phyloP scores from a whole-genome alignment of 2,113 vertebrate species.

The Cynoglossus semilaevis region DNA sequence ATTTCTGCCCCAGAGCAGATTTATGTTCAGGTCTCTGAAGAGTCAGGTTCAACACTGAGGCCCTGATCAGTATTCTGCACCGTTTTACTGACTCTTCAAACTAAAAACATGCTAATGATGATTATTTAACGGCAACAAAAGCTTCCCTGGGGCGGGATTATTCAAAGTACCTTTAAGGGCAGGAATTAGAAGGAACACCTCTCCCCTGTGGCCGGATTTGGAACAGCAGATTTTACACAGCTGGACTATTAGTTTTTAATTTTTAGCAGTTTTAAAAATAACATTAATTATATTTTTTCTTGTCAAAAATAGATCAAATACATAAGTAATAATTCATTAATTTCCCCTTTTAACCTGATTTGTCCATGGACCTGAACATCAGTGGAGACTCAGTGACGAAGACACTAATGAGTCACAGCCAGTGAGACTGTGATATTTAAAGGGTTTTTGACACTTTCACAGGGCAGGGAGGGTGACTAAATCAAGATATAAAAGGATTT shows the following conservation, averaged over 20 bases:
- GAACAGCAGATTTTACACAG: conserved; percentile 39
- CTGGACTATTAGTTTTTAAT: not conserved
- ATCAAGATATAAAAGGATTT: no score
- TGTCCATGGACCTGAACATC: not conserved
- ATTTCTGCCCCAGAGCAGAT: no score
- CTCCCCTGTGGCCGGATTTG: conserved; percentile 45
- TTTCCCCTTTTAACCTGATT: not conserved
- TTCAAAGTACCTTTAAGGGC: not conserved
- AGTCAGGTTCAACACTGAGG: no score
- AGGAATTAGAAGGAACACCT: conserved; percentile 36
- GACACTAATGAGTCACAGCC: conserved; percentile 31
- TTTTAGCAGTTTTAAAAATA: no score
- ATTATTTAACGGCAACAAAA: not conserved
- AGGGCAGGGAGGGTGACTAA: no score
- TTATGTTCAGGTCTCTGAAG: no score
- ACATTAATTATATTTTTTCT: no score
- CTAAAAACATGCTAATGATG: not conserved
- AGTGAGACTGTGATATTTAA: no score
- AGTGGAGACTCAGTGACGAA: not conserved
- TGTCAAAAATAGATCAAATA: no score
- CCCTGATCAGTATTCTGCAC: no score
- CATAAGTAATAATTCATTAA: not conserved
- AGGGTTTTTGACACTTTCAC: no score
- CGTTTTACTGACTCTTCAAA: not conserved
- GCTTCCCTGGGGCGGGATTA: not conserved